phyloP scores from a whole-genome alignment of 2,888 invertebrate species.

The Eilema caniola region DNA sequence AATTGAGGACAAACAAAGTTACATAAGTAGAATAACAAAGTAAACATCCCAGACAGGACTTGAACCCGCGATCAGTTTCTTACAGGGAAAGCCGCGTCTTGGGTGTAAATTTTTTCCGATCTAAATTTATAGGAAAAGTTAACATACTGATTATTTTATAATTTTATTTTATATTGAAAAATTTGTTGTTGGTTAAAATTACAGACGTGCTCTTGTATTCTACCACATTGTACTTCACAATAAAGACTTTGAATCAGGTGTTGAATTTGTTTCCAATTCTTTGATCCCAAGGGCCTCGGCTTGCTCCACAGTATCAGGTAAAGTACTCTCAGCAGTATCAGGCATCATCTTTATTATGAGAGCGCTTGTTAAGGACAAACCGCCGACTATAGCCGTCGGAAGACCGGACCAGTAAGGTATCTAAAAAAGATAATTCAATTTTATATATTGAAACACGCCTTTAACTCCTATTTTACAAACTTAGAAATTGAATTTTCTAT shows the following conservation, averaged over 20 bases:
- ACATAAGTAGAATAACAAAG: too few species aligned
- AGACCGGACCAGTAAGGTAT: neutral
- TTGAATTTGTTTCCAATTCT: neutral
- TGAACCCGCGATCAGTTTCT: too few species aligned
- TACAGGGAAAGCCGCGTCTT: too few species aligned
- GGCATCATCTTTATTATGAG: neutral
- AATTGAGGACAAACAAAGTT: too few species aligned
- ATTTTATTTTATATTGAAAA: too few species aligned
- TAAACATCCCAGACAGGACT: too few species aligned
- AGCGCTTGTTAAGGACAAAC: neutral
- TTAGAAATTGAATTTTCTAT: too few species aligned
- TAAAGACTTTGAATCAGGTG: constrained; percentile 1
- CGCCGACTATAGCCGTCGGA: neutral
- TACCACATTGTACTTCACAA: neutral
- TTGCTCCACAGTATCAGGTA: constrained; percentile 3
- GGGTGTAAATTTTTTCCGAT: too few species aligned
- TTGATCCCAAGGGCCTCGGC: neutral
- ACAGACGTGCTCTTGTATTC: neutral
- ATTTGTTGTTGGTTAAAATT: too few species aligned
- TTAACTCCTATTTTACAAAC: too few species aligned
- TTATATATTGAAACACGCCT: neutral
- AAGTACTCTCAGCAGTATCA: neutral
- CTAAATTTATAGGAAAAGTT: too few species aligned
- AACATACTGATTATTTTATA: too few species aligned
- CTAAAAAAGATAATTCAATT: neutral